Percentiles rank a stretch among this genome's conserved stretches.
Evolutionary conservation across 2,113 vertebrate genomes (phyloP).

Genomic region (Neodon shergylaensis): DNA sequence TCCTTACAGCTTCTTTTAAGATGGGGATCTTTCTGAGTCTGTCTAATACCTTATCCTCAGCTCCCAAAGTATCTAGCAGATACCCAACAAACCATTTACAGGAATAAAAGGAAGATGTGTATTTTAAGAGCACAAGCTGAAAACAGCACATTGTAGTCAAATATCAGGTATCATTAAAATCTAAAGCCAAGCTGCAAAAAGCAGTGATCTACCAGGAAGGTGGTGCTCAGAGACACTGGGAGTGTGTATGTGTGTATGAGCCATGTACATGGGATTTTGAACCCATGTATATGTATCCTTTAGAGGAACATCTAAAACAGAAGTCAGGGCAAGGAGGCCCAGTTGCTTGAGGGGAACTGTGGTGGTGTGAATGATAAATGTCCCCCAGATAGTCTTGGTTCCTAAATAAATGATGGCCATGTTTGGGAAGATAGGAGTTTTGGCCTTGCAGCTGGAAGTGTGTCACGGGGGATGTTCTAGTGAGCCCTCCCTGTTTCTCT

Average conservation of each 20-base stretch:
- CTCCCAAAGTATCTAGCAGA: neutral
- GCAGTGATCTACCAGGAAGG: neutral
- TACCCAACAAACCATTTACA: neutral
- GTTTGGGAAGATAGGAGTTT: neutral
- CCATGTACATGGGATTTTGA: neutral
- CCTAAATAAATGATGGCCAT: neutral
- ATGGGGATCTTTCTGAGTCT: neutral
- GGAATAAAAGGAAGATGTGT: neutral
- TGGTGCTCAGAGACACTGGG: too few relatives aligned
- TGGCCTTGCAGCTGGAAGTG: neutral
- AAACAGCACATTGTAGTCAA: neutral
- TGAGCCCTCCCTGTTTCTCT: neutral
- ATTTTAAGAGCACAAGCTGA: neutral
- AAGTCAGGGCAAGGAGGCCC: too few relatives aligned
- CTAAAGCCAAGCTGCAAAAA: neutral
- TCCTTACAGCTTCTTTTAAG: neutral
- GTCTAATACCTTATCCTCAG: fast-evolving
- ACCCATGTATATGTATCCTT: too few relatives aligned
- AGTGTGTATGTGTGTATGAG: neutral
- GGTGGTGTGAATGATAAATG: neutral
- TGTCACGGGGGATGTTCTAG: neutral
- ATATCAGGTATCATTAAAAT: neutral
- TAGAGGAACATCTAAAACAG: neutral
- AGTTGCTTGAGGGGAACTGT: neutral
- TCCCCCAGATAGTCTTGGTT: neutral